Conservation (phyloP, 2,113 vertebrate genomes). For the Mustelus asterias region DNA sequence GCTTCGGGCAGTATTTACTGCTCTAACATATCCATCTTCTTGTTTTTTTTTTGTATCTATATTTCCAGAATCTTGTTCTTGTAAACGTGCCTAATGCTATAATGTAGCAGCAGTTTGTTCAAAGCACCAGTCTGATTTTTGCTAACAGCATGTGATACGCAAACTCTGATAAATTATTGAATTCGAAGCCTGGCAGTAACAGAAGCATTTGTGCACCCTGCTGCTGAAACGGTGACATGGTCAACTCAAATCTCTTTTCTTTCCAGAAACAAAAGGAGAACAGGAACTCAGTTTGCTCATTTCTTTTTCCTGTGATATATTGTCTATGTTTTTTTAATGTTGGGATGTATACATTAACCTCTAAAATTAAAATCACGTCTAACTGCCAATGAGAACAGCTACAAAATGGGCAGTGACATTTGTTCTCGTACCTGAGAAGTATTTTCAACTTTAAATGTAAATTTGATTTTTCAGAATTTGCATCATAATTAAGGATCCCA, state of each 20-base stretch:
- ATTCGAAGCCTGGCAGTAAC: slow-evolving; percentile 74
- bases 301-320: slow-evolving; percentile 2
- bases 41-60: slow-evolving; percentile 67
- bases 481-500: not conserved
- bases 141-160: slow-evolving; percentile 86
- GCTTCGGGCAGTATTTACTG: slow-evolving; percentile 78
- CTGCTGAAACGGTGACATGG: slow-evolving; percentile 74
- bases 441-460: not conserved
- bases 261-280: slow-evolving; percentile 45
- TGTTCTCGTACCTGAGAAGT: not conserved
- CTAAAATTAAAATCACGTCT: too few species aligned
- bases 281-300: not conserved
- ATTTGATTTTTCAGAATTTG: not conserved
- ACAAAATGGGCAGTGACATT: not conserved
- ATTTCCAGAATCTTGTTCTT: slow-evolving; percentile 69
- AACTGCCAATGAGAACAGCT: not conserved
- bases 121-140: slow-evolving; percentile 80
- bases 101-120: slow-evolving; percentile 84
- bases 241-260: slow-evolving; percentile 73
- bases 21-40: slow-evolving; percentile 74
- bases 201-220: slow-evolving; percentile 70
- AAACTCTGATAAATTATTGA: slow-evolving; percentile 95
- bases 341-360: not conserved
- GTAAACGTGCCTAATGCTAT: slow-evolving; percentile 63
- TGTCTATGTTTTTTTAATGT: not conserved